Evolutionary conservation across 2,797 vertebrate genomes (phyloP).

Genomic region (Aphelocoma californica): DNA sequence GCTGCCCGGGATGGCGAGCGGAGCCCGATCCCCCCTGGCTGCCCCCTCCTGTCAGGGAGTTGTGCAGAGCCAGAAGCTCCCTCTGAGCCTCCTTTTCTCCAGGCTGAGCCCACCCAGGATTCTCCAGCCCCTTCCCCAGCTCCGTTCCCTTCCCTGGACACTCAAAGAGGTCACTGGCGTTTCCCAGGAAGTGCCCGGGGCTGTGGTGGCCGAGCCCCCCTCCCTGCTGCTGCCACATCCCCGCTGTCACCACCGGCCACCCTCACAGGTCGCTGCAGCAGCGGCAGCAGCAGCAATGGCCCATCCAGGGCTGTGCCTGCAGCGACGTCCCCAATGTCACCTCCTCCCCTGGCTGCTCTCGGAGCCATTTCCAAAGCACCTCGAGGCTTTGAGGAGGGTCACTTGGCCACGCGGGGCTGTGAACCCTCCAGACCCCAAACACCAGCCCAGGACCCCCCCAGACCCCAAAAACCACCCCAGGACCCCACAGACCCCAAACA

Average conservation of each 20-base stretch:
- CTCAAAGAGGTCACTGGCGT: accelerated
- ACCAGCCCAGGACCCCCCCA: neutral
- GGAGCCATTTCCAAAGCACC: neutral
- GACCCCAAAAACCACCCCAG: neutral
- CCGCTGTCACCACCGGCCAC: neutral
- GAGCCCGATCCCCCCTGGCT: accelerated
- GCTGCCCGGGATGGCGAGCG: accelerated
- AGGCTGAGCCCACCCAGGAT: neutral
- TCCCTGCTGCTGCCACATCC: neutral
- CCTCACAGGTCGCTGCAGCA: neutral
- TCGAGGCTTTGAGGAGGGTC: neutral
- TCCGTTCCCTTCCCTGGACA: neutral
- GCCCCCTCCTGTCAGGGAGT: neutral
- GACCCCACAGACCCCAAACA: neutral
- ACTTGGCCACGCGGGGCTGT: accelerated
- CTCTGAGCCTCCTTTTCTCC: neutral
- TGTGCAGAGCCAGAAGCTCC: neutral
- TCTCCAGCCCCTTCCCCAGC: neutral
- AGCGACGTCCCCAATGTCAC: neutral
- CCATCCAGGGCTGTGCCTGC: neutral
- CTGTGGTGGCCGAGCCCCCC: neutral
- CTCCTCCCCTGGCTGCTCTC: neutral
- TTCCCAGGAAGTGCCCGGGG: neutral
- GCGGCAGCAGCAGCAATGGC: neutral
- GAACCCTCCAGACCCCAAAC: neutral